A percentile compares a stretch with the other conserved stretches of the same genome.
phyloP scores from a whole-genome alignment of 2,797 vertebrate species.

The Melanotaenia pygmaea region DNA sequence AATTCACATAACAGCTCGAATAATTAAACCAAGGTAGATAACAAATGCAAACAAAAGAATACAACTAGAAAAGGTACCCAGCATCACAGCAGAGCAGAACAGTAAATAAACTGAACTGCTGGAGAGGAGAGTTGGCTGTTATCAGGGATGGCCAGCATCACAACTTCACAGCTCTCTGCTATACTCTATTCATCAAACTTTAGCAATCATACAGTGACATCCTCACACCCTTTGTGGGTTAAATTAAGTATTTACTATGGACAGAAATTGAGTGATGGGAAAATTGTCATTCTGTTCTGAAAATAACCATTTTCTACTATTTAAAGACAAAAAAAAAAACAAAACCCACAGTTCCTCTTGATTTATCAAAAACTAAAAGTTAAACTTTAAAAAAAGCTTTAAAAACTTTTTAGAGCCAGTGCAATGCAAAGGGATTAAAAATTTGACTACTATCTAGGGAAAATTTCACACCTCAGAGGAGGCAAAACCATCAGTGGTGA shows the following conservation, averaged over 20 bases:
- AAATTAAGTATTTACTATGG: not conserved
- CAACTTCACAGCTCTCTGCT: not conserved
- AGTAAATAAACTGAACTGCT: no score
- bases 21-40: not conserved
- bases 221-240: no score
- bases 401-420: no score
- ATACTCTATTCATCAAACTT: not conserved
- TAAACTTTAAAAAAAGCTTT: no score
- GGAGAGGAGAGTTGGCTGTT: not conserved
- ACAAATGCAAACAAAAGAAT: not conserved
- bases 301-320: no score
- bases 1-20: not conserved
- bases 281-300: no score
- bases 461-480: slow-evolving; percentile 44
- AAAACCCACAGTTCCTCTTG: no score
- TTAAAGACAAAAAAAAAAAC: no score
- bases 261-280: not conserved
- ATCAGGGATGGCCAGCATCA: not conserved
- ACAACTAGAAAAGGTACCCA: not conserved
- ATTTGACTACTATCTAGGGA: slow-evolving; percentile 16
- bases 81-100: no score
- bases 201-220: not conserved
- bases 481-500: slow-evolving; percentile 1
- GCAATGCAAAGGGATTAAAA: not conserved
- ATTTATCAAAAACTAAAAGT: no score